Percentiles rank a stretch among this genome's conserved stretches.
These are phyloP conservation scores for Coelogynopora nodosa DNA, from an alignment of 2,888 invertebrate species.

Conservation along the genomic window DNA sequence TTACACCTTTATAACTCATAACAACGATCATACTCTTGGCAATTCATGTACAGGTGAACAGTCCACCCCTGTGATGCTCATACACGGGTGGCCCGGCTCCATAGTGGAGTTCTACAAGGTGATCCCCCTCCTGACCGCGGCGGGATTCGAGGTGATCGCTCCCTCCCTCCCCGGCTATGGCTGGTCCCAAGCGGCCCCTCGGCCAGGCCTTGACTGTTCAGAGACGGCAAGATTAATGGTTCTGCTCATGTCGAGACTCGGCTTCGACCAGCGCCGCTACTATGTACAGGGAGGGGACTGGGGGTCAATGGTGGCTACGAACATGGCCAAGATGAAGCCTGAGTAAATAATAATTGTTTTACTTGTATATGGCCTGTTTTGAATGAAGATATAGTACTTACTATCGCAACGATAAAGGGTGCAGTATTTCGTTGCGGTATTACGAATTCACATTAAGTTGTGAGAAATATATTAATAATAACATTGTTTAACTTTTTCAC, in stretches of 20 bases:
- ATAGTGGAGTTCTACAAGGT: constrained; percentile 75
- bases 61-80: constrained; percentile 67
- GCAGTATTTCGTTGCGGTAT: too few relatives aligned
- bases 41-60: background rate
- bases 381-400: too few relatives aligned
- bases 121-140: constrained; percentile 52
- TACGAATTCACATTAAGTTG: too few relatives aligned
- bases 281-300: constrained; percentile 78
- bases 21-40: too few relatives aligned
- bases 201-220: constrained; percentile 52
- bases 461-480: too few relatives aligned
- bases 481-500: too few relatives aligned
- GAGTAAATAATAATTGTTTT: too few relatives aligned
- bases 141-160: constrained; percentile 61
- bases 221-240: constrained; percentile 64
- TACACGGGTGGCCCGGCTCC: constrained; percentile 84
- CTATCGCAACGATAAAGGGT: too few relatives aligned
- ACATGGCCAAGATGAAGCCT: constrained; percentile 70
- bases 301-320: constrained; percentile 69
- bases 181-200: constrained; percentile 64
- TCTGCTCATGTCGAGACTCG: constrained; percentile 72
- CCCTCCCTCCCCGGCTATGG: constrained; percentile 66
- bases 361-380: background rate
- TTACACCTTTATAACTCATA: too few relatives aligned
- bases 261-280: constrained; percentile 66